Base-by-base conservation (phyloP, 1,140 invertebrate genomes). In the Globodera rostochiensis region DNA sequence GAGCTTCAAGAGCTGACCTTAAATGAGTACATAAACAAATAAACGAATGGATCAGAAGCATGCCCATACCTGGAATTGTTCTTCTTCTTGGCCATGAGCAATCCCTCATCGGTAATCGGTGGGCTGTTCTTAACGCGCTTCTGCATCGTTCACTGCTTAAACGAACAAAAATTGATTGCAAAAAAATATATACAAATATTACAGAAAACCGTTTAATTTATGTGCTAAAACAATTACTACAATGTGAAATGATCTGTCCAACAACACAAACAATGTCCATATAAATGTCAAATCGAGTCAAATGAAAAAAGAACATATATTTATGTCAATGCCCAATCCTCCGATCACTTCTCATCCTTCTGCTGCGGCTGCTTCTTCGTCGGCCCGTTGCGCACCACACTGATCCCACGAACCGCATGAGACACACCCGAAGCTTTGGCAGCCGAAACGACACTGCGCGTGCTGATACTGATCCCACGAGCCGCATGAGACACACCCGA, bases 351-450 rank as follows among this genome's bases (percentile, higher is more conserved):
- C 11, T 64, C 19, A 19, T 64, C 57, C 19, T 64, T 64, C 57
- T 6, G 13, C 57, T 6, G 13, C 15, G 2, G 15, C 19, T 64
- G 57, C 15, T 64, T 64, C 57, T 64, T 64, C 6, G 57, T 64
- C 57, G 57, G 57, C 57, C 6, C 19, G 19, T 64, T 64, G 15
- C 57, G 57, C 57, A 64, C 57, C 57, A 64, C 57, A 19, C 11
- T 15, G 53, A 77, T 77, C n/a, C 75, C 75, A 57, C 75, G 47
- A 77, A 77, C 75, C 47, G 75, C 75, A 77, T 77, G 75, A 77
- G 75, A 77, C n/a, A 77, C 75, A 46, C 75, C 75, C 57, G 9
- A 45, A 45, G 75, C 53, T 11, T 77, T 77, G 15, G 57, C 75
- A 36, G 46, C 46, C 46, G 69, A 71, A 36, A 45, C 46, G 69